These are phyloP conservation scores for Vipera ursinii DNA, from an alignment of 2,797 vertebrate species.

Conservation along the genomic window DNA sequence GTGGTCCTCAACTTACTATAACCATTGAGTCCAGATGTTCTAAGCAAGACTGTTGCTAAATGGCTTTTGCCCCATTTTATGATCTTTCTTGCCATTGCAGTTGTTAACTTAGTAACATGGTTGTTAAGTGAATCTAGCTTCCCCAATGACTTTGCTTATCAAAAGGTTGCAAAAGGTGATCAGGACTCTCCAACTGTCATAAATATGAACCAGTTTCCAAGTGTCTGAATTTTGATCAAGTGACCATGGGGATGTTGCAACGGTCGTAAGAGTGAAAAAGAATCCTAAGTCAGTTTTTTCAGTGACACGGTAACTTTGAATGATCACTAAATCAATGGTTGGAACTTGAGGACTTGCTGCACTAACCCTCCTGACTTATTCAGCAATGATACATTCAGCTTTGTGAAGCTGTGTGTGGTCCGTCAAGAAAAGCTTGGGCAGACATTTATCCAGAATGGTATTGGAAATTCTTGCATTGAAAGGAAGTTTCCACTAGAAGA, in stretches of 20 bases:
- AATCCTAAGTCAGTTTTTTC: neutral
- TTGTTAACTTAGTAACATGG: too few species aligned
- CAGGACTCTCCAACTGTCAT: too few species aligned
- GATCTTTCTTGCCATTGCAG: too few species aligned
- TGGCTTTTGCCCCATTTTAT: too few species aligned
- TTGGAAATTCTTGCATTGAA: neutral
- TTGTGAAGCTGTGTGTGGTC: neutral
- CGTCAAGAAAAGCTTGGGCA: neutral
- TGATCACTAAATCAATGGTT: neutral
- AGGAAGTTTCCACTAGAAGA: neutral
- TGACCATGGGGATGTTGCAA: neutral
- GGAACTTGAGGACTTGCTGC: neutral
- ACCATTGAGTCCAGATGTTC: too few species aligned
- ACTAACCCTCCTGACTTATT: neutral
- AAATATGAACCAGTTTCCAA: neutral
- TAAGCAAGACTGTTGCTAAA: too few species aligned
- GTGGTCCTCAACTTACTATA: too few species aligned
- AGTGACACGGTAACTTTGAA: neutral
- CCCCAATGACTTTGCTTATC: too few species aligned
- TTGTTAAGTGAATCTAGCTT: too few species aligned
- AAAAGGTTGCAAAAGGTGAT: too few species aligned
- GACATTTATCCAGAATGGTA: neutral
- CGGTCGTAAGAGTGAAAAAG: neutral
- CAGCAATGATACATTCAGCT: neutral
- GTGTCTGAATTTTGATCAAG: neutral